Conservation (phyloP, 2,113 vertebrate genomes). For the Hydrochoerus hydrochaeris region DNA sequence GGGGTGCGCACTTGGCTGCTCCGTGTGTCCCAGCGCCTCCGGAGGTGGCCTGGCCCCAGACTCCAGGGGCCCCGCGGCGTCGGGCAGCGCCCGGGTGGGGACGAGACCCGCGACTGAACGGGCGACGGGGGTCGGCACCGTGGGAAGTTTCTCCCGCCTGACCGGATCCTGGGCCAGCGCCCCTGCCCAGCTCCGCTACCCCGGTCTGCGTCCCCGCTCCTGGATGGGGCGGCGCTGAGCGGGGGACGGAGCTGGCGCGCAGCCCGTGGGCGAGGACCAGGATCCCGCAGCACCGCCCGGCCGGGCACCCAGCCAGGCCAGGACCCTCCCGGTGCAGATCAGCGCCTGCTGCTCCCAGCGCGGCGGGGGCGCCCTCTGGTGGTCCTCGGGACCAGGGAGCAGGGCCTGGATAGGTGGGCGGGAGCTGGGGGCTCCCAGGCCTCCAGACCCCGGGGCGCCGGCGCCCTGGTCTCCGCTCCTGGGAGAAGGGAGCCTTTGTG, state of each 20-base stretch:
- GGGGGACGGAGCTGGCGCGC: background rate
- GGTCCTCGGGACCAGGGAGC: background rate
- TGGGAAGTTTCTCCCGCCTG: background rate
- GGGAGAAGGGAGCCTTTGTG: conserved; percentile 67
- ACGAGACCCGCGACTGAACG: background rate
- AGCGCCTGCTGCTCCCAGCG: background rate
- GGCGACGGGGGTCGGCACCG: background rate
- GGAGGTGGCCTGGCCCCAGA: background rate
- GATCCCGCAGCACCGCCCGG: background rate
- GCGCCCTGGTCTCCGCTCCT: background rate
- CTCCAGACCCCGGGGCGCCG: background rate
- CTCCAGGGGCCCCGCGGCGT: background rate
- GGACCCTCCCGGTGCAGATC: background rate
- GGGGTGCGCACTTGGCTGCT: background rate
- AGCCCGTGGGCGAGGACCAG: too few relatives aligned
- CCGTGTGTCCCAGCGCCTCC: background rate
- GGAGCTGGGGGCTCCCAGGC: background rate
- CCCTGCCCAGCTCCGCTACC: background rate
- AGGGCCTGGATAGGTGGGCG: background rate
- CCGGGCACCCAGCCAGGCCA: background rate
- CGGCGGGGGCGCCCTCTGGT: conserved; percentile 61
- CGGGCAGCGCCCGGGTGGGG: background rate
- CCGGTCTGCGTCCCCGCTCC: background rate
- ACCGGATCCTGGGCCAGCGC: background rate
- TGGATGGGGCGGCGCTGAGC: background rate